These are phyloP conservation scores for Lymantria dispar DNA, from an alignment of 2,888 invertebrate species.

Conservation along the genomic window DNA sequence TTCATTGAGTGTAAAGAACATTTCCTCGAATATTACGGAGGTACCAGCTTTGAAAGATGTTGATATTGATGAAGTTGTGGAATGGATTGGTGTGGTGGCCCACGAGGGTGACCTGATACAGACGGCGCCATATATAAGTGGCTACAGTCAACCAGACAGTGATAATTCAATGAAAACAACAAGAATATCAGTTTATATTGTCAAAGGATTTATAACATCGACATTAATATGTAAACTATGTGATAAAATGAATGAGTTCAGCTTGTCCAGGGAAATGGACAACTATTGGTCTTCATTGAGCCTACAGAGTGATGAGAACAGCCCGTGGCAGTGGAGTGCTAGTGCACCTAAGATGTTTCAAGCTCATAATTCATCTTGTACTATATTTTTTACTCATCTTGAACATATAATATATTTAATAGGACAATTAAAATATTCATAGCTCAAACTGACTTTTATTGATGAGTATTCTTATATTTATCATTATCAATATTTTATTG, in stretches of 20 bases:
- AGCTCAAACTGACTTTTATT: constrained; percentile 8
- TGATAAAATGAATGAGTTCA: constrained; percentile 45
- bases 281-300: constrained; percentile 64
- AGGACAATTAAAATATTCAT: constrained; percentile 71
- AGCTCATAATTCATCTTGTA: constrained; percentile 59
- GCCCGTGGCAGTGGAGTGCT: constrained; percentile 57
- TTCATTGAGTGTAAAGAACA: constrained; percentile 33
- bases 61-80: constrained; percentile 60
- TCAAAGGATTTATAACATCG: constrained; percentile 60
- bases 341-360: constrained; percentile 59
- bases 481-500: too few relatives aligned
- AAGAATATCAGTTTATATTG: constrained; percentile 54
- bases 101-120: constrained; percentile 46
- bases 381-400: constrained; percentile 53
- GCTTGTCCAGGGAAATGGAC: constrained; percentile 41
- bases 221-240: constrained; percentile 44
- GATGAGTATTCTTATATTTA: too few relatives aligned
- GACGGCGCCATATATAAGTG: constrained; percentile 58
- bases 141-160: constrained; percentile 59
- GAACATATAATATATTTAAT: constrained; percentile 48
- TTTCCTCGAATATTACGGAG: constrained; percentile 49
- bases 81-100: constrained; percentile 70
- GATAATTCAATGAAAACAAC: constrained; percentile 48
- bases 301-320: constrained; percentile 60
- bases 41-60: constrained; percentile 57